Evolutionary conservation across 2,797 vertebrate genomes (phyloP).

Genomic region (Manis javanica): DNA sequence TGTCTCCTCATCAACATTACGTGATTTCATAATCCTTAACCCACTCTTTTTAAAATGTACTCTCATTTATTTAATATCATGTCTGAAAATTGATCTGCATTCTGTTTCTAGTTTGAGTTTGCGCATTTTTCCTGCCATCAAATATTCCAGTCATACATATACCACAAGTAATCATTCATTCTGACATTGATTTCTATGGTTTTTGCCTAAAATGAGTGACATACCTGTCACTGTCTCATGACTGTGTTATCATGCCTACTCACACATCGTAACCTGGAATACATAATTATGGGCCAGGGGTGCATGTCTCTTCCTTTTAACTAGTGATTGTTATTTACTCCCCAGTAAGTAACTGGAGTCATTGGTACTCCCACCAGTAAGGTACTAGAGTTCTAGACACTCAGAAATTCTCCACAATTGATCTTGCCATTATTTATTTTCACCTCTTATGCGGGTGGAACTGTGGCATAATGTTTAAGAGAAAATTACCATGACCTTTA

Average conservation of each 20-base stretch:
- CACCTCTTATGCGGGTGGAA: no score
- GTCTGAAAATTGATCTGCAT: no score
- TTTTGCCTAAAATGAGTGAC: not conserved
- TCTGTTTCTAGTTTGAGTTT: no score
- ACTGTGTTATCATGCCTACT: not conserved
- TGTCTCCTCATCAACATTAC: no score
- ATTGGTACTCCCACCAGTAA: not conserved
- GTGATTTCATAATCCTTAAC: no score
- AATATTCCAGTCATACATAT: no score
- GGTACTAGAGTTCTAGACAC: not conserved
- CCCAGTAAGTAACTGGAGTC: not conserved
- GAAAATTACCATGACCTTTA: no score
- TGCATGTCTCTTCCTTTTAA: not conserved
- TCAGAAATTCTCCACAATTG: fast-evolving
- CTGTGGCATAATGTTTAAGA: no score
- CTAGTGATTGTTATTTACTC: not conserved
- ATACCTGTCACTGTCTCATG: not conserved
- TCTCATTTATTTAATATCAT: no score
- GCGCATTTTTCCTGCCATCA: no score
- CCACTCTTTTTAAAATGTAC: no score
- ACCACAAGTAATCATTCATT: not conserved
- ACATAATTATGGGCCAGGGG: not conserved
- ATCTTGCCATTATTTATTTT: no score
- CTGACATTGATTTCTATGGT: not conserved
- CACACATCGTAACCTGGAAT: not conserved